phyloP scores from a whole-genome alignment of 2,113 vertebrate genomes.

The Eudyptes chrysolophus region DNA sequence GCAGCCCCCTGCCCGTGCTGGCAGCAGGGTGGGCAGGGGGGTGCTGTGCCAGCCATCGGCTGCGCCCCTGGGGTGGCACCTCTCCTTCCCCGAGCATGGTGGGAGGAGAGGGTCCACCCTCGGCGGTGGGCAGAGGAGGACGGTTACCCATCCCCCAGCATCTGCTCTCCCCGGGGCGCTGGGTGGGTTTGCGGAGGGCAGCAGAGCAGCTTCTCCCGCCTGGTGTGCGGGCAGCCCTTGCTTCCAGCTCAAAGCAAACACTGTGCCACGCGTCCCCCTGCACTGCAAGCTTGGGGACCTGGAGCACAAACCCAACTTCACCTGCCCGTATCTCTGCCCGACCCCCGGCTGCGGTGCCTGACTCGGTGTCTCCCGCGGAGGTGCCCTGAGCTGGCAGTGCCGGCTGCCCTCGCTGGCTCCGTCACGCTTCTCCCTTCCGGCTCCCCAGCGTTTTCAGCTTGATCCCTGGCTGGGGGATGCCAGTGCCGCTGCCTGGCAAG shows the following conservation, averaged over 20 bases:
- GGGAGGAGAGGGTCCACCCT: neutral
- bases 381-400: neutral
- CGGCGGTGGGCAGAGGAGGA: neutral
- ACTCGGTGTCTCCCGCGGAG: neutral
- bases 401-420: neutral
- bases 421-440: neutral
- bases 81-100: neutral
- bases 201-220: neutral
- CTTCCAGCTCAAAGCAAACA: neutral
- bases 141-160: neutral
- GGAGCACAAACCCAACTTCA: neutral
- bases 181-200: neutral
- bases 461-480: neutral
- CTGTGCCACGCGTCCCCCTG: no score
- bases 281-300: neutral
- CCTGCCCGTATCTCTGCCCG: neutral
- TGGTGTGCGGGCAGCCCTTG: neutral
- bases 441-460: neutral
- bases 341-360: neutral
- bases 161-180: neutral
- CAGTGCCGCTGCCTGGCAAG: neutral
- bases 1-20: neutral
- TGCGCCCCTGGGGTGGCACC: neutral
- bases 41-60: no score
- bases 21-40: neutral